Evolutionary conservation across 2,888 invertebrate species (phyloP), one percentile per base, ranked within the genome.

Genomic region (Falcaria lacertinaria): DNA sequence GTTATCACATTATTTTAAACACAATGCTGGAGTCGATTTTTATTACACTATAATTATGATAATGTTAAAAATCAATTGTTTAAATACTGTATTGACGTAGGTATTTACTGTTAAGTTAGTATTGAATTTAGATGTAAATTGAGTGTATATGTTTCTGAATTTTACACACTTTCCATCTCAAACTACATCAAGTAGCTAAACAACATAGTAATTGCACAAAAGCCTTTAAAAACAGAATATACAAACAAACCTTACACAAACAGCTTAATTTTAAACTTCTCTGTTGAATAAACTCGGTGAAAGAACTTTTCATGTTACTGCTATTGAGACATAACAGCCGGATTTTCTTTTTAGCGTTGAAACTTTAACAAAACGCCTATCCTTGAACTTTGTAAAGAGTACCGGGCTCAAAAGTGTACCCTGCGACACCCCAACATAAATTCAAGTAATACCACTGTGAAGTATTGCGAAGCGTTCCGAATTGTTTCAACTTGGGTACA

Each of bases 221-320:
- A n/a, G n/a, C n/a, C n/a, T n/a, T 19, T 19, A 19, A 19, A 19
- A 19, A 19, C 5, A 5, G 2, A 4, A 5, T 19, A 19, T 19
- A 19, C 19, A 19, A 4, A 5, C 19, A 2, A 4, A 5, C 19
- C 5, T 39, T 39, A n/a, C 32, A 28, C 57, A 57, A 67, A 69
- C 67, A 69, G 75, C 74, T 70, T 75, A 74, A 77, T 75, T 75
- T 66, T 47, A 52, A 71, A 72, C 60, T 75, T 65, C 53, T 44
- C 50, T 58, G 59, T 48, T 55, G 60, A 60, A 60, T 64, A 58
- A 58, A 55, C 54, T 51, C 47, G 33, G 40, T 25, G 34, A 34
- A 22, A 43, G 3, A 67, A 70, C 50, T 68, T 66, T 63, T 38
- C 53, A 44, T 59, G 64, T 62, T 58, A 48, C 54, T 51, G 39